These are phyloP conservation scores for Esperia sulphurella DNA, from an alignment of 2,888 invertebrate genomes.

Conservation along the genomic window DNA sequence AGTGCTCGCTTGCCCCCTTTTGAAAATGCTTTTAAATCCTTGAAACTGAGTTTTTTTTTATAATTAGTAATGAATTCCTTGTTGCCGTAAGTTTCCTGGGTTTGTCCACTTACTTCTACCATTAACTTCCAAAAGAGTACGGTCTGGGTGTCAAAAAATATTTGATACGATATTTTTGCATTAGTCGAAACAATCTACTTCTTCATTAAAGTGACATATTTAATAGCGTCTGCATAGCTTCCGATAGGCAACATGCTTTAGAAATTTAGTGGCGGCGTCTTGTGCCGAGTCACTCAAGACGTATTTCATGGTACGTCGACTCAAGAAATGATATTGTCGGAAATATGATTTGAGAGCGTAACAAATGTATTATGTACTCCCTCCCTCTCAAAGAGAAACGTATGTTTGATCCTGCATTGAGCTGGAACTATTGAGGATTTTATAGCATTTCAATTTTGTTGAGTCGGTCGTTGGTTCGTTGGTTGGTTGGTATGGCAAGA, in stretches of 20 bases:
- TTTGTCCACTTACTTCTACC: no score
- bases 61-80: no score
- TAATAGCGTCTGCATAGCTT: slow-evolving; percentile 17
- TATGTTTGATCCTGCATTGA: slow-evolving; percentile 24
- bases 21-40: no score
- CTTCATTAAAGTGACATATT: no score
- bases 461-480: not conserved
- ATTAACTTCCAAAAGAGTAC: no score
- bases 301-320: slow-evolving; percentile 78
- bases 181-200: no score
- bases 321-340: slow-evolving; percentile 75
- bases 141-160: no score
- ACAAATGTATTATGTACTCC: slow-evolving; percentile 69
- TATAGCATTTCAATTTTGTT: slow-evolving; percentile 2
- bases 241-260: slow-evolving; percentile 16
- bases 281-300: slow-evolving; percentile 75
- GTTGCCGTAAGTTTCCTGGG: no score
- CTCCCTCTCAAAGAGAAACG: slow-evolving; percentile 19
- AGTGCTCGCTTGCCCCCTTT: no score
- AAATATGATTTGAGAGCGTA: slow-evolving; percentile 70
- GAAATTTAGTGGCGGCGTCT: slow-evolving; percentile 59
- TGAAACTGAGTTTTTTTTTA: no score
- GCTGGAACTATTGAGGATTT: slow-evolving; percentile 3
- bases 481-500: not conserved
- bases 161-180: no score